phyloP scores from a whole-genome alignment of 2,888 invertebrate genomes.

The Gymnocheta viridis region DNA sequence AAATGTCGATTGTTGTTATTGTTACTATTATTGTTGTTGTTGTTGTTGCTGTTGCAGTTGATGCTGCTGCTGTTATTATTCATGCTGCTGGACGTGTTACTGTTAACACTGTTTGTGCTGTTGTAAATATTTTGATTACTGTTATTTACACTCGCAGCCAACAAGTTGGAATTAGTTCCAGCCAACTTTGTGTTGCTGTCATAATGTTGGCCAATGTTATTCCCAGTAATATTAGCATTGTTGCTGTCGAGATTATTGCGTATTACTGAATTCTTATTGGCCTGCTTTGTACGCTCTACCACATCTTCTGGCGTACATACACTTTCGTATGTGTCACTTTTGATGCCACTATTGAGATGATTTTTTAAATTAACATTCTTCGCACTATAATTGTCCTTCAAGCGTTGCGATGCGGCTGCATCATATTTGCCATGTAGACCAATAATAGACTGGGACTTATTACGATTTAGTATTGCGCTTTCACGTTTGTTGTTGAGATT shows the following conservation, averaged over 20 bases:
- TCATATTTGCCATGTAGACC: constrained; percentile 80
- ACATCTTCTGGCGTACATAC: constrained; percentile 82
- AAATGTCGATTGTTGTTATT: constrained; percentile 79
- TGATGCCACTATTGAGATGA: constrained; percentile 78
- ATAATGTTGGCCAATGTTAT: constrained; percentile 66
- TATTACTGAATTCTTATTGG: constrained; percentile 80
- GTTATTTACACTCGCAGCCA: constrained; percentile 61
- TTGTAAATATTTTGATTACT: constrained; percentile 73
- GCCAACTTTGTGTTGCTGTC: constrained; percentile 71
- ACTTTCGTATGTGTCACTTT: constrained; percentile 82
- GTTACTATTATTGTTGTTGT: constrained; percentile 66
- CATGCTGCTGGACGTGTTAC: constrained; percentile 82
- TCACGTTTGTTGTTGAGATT: constrained; percentile 80
- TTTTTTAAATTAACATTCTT: constrained; percentile 80
- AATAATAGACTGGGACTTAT: constrained; percentile 80
- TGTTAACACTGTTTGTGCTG: constrained; percentile 82
- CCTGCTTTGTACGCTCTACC: constrained; percentile 80
- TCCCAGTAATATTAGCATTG: constrained; percentile 63
- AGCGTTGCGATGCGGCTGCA: constrained; percentile 75
- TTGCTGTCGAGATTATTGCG: constrained; percentile 77
- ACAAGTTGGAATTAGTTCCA: constrained; percentile 55
- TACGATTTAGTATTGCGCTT: constrained; percentile 77
- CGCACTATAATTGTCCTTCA: constrained; percentile 73
- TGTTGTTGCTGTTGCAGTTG: constrained; percentile 69
- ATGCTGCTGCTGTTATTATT: constrained; percentile 72